phyloP scores from a whole-genome alignment of 2,888 invertebrate species.

The Euplexia lucipara region DNA sequence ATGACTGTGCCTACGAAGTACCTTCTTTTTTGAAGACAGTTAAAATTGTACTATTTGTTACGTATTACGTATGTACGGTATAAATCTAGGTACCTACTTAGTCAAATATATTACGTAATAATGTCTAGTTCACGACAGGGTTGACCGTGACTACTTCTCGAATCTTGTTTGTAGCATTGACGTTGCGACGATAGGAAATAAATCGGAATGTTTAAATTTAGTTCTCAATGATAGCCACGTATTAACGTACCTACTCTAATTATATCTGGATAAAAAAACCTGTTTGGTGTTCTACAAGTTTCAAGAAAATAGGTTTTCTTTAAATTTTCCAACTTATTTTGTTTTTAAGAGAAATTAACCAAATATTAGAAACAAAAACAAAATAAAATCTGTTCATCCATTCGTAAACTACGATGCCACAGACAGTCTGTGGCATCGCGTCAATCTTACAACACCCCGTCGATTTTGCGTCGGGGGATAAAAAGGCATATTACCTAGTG shows the following conservation, averaged over 20 bases:
- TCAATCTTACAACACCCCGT: too few species aligned
- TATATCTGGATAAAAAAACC: constrained; percentile 23
- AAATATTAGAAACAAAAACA: too few species aligned
- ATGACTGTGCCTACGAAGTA: too few species aligned
- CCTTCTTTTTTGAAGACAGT: background rate
- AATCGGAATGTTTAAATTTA: constrained; percentile 45
- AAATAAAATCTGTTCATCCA: too few species aligned
- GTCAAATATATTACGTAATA: constrained; percentile 40
- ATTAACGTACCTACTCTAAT: constrained; percentile 23
- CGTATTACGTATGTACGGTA: constrained; percentile 3
- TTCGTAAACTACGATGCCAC: too few species aligned
- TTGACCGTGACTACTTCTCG: constrained; percentile 54
- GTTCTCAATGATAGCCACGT: constrained; percentile 35
- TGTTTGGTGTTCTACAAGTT: background rate
- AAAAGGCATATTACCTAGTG: constrained; percentile 5
- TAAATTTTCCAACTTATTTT: background rate
- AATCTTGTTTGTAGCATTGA: constrained; percentile 49
- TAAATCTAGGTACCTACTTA: background rate
- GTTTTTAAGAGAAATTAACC: too few species aligned
- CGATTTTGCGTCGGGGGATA: too few species aligned
- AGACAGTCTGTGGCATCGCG: too few species aligned
- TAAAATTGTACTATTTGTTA: background rate
- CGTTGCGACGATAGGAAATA: constrained; percentile 42
- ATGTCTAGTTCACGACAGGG: constrained; percentile 40
- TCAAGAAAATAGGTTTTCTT: too few species aligned